Base-by-base conservation (phyloP, 2,113 vertebrate species). In the Ahaetulla prasina region DNA sequence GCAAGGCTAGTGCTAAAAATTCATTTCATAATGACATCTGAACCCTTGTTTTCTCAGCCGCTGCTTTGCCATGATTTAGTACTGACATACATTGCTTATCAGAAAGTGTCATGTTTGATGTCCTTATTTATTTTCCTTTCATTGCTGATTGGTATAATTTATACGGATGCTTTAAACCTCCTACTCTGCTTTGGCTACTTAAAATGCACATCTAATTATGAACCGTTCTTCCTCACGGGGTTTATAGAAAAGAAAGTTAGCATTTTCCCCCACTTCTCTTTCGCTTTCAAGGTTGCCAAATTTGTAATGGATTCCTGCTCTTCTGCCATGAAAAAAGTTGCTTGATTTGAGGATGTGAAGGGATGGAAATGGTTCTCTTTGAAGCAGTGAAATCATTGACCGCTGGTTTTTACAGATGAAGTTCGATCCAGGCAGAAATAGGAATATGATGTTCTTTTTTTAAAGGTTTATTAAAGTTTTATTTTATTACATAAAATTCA, bases 101-200 rank as follows among this genome's bases (percentile, higher is more conserved):
- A 92, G 86, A 57, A 94, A 93, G 94, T 89, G 88, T 95, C 94
- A 8, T 91, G 88, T 94, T 93, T 94, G 91, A 93, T 94, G 49
- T 93, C 95, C 93, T 91, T 22, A 27, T 89, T 91, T 91, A 93
- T 89, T 92, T 85, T 91, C 94, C 87, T 95, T 94, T 68, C 93
- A 92, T 16, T 87, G 91, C 94, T 93, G 91, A 96, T 96, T 96
- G 93, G 93, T 95, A 87, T 97, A 94, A 96, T 97, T 97, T 95
- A 94, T 94, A 92, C 89, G 93, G 96, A 95, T 95, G 92, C 91
- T 93, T 94, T 84, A 68, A 94, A 93, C 87, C 95, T 95, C 97
- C 93, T 1, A 80, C 94, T 8, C 8, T 94, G 96, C 95, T 43
- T 95, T 94, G 96, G 94, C 95, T 94, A 0, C 95, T 95, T 94